A percentile compares a stretch with the other conserved stretches of the same genome.
These are phyloP conservation scores for Sinocyclocheilus rhinocerous DNA, from an alignment of 2,113 vertebrate species.

Conservation along the genomic window DNA sequence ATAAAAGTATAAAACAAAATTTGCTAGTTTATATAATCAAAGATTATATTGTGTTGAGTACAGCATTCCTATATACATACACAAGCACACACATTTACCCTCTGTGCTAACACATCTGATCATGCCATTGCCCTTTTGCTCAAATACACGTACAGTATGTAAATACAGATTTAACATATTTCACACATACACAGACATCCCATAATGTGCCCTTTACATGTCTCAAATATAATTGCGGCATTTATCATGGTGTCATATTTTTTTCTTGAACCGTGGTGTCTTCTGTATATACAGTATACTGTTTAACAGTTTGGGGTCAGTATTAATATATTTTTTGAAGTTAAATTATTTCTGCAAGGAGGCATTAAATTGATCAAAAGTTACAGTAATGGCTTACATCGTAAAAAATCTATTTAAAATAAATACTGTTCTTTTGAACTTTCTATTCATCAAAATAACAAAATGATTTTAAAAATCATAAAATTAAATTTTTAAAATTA, in stretches of 20 bases:
- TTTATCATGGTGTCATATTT: not conserved
- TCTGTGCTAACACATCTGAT: not conserved
- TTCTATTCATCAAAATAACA: too few species aligned
- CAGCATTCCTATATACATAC: not conserved
- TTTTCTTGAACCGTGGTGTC: too few species aligned
- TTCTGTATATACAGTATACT: too few species aligned
- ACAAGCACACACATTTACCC: not conserved
- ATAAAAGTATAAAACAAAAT: constrained; percentile 26
- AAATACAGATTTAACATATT: constrained; percentile 1
- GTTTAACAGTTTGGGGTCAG: not conserved
- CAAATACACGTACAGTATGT: not conserved
- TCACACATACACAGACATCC: not conserved
- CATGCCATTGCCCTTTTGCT: not conserved
- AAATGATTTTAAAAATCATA: too few species aligned
- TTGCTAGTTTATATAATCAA: not conserved
- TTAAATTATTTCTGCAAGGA: not conserved
- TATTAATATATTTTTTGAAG: not conserved
- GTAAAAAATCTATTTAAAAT: too few species aligned
- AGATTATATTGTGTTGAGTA: not conserved
- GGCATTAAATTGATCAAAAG: not conserved
- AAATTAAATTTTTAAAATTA: too few species aligned
- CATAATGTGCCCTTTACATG: not conserved
- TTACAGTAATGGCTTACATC: too few species aligned
- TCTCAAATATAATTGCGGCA: not conserved
- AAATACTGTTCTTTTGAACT: too few species aligned